These are phyloP conservation scores for Procambarus virginalis DNA, from an alignment of 1,140 invertebrate species.

Conservation along the genomic window DNA sequence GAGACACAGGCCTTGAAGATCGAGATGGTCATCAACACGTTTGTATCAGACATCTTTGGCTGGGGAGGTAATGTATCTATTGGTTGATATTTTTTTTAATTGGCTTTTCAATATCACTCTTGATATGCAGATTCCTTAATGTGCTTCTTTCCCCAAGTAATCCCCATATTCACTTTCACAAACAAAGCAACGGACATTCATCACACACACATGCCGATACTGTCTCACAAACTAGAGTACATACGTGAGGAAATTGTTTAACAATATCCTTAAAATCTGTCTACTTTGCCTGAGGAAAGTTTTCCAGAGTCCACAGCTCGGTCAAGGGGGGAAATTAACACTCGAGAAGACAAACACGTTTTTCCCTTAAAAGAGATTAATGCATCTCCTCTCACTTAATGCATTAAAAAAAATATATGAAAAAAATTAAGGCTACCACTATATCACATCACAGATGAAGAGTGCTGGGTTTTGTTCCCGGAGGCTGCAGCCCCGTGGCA, in stretches of 20 bases:
- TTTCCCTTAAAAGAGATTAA: conserved; percentile 36
- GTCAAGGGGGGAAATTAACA: conserved; percentile 41
- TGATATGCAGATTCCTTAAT: conserved; percentile 58
- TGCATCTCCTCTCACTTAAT: conserved; percentile 43
- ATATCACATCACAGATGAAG: conserved; percentile 67
- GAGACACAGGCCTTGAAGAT: conserved; percentile 14
- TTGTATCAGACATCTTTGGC: conserved; percentile 42
- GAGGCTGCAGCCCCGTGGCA: conserved; percentile 29
- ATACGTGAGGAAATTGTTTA: conserved; percentile 51
- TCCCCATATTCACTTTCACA: conserved; percentile 30
- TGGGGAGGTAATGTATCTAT: conserved; percentile 45
- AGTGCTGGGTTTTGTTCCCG: conserved; percentile 67
- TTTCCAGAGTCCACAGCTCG: conserved; percentile 57
- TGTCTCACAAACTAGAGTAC: conserved; percentile 43
- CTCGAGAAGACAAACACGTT: conserved; percentile 29
- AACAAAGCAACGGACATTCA: conserved; percentile 46
- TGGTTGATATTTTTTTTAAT: not conserved
- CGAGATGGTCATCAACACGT: conserved; percentile 5
- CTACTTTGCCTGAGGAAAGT: conserved; percentile 66
- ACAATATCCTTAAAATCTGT: conserved; percentile 58
- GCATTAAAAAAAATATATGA: conserved; percentile 38
- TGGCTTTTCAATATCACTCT: conserved; percentile 28
- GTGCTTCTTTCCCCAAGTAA: conserved; percentile 19
- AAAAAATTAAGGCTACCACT: conserved; percentile 66
- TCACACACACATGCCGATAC: conserved; percentile 44